These are phyloP conservation scores for Mus minutoides DNA, from an alignment of 2,797 vertebrate species.

Conservation along the genomic window DNA sequence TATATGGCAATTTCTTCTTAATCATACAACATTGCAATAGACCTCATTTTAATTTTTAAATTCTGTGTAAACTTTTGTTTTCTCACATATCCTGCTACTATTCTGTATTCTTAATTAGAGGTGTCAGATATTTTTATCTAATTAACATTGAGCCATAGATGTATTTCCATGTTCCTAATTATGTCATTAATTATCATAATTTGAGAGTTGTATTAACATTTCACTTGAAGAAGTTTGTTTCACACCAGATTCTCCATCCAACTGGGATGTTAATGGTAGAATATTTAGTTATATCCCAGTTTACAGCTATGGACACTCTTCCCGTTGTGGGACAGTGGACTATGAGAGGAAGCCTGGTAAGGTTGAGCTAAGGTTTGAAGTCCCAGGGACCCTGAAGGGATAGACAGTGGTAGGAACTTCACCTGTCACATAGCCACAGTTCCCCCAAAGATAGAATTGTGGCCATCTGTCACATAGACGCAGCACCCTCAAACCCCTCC, in stretches of 20 bases:
- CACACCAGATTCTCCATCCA: not conserved
- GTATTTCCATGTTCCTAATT: conserved; percentile 26
- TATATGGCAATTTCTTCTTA: conserved; percentile 22
- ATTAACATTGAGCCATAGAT: conserved; percentile 40
- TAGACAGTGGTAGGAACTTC: too few species aligned
- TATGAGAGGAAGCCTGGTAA: not conserved
- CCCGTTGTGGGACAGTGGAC: not conserved
- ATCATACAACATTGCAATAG: conserved; percentile 43
- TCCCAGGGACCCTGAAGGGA: not conserved
- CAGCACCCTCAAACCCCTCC: too few species aligned
- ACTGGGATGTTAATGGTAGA: not conserved
- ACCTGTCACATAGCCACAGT: too few species aligned
- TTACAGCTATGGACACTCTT: not conserved
- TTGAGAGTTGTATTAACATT: conserved; percentile 43
- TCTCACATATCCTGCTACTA: conserved; percentile 6
- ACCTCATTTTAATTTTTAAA: conserved; percentile 43
- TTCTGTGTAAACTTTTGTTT: conserved; percentile 36
- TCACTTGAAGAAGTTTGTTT: conserved; percentile 33
- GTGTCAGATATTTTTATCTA: conserved; percentile 19
- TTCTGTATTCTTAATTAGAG: conserved; percentile 60
- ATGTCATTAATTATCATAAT: conserved; percentile 46
- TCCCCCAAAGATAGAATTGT: too few species aligned
- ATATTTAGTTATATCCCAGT: not conserved
- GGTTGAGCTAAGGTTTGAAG: not conserved
- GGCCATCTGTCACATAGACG: too few species aligned